Evolutionary conservation across 2,888 invertebrate species (phyloP).

Genomic region (Poecilus cupreus): DNA sequence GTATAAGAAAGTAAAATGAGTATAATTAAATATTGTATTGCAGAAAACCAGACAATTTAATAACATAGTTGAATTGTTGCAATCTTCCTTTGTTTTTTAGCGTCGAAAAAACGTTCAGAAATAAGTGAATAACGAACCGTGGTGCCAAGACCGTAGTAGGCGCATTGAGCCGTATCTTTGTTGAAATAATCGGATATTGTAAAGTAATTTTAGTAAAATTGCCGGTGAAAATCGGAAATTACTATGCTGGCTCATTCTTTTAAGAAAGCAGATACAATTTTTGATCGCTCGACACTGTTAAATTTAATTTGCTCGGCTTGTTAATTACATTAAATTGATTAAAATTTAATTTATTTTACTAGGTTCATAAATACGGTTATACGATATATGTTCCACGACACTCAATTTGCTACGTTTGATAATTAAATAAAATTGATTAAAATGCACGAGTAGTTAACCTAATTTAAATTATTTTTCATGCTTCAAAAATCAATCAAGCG

Average conservation of each 20-base stretch:
- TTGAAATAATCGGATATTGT: constrained; percentile 44
- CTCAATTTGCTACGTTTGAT: background rate
- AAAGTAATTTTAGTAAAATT: constrained; percentile 49
- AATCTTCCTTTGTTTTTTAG: constrained; percentile 25
- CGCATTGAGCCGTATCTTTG: constrained; percentile 40
- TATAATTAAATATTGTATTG: too few relatives aligned
- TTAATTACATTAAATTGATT: constrained; percentile 19
- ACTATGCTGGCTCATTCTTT: background rate
- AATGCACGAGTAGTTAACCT: background rate
- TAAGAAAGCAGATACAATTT: background rate
- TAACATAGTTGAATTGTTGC: constrained; percentile 16
- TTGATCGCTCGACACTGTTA: background rate
- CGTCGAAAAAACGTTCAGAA: constrained; percentile 14
- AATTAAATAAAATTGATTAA: constrained; percentile 20
- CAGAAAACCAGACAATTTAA: too few relatives aligned
- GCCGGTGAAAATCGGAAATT: constrained; percentile 51
- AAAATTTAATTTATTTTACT: background rate
- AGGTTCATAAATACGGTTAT: too few relatives aligned
- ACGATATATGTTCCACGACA: background rate
- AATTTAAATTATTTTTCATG: constrained; percentile 36
- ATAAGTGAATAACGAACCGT: constrained; percentile 49
- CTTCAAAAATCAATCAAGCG: constrained; percentile 26
- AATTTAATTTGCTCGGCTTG: background rate
- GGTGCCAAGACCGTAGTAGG: constrained; percentile 15
- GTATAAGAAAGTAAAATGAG: too few relatives aligned